These are phyloP conservation scores for Smithornis capensis DNA, from an alignment of 2,113 vertebrate genomes.

Conservation along the genomic window DNA sequence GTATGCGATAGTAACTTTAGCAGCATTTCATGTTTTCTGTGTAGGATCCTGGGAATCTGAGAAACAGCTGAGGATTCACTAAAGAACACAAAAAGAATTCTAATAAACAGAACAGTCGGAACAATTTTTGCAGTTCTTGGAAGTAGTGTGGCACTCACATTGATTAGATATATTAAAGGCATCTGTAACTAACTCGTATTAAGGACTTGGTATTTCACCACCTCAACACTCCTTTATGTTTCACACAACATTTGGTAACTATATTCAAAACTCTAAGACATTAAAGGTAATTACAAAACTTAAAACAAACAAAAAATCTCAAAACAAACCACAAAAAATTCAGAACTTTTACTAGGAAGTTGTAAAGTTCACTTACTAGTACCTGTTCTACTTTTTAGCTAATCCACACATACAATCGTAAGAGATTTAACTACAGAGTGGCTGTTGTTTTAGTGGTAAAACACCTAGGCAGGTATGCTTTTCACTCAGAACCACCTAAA, in stretches of 20 bases:
- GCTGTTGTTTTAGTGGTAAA: not conserved
- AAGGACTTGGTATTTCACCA: slow-evolving; percentile 45
- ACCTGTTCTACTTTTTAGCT: not conserved
- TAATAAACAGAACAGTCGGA: slow-evolving; percentile 34
- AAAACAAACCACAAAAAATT: not conserved
- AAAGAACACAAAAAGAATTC: not conserved
- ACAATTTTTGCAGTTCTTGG: slow-evolving; percentile 36
- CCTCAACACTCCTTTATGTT: not conserved
- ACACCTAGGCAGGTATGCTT: not conserved
- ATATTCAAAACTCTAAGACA: slow-evolving; percentile 2
- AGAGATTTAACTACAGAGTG: not conserved
- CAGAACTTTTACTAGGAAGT: not conserved
- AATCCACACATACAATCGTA: not conserved
- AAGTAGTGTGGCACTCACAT: slow-evolving; percentile 48
- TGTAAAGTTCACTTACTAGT: not conserved
- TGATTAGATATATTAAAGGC: slow-evolving; percentile 38
- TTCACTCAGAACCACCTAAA: not conserved
- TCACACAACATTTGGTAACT: not conserved
- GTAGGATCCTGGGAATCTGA: slow-evolving; percentile 28
- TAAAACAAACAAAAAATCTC: not conserved
- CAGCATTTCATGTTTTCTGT: not conserved
- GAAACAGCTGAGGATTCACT: not conserved
- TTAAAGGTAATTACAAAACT: not conserved
- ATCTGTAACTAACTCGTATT: slow-evolving; percentile 25
- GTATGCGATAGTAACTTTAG: not conserved